Percentiles rank a stretch among this genome's conserved stretches.
Evolutionary conservation across 1,140 invertebrate genomes (phyloP).

Genomic region (Atta colombica): DNA sequence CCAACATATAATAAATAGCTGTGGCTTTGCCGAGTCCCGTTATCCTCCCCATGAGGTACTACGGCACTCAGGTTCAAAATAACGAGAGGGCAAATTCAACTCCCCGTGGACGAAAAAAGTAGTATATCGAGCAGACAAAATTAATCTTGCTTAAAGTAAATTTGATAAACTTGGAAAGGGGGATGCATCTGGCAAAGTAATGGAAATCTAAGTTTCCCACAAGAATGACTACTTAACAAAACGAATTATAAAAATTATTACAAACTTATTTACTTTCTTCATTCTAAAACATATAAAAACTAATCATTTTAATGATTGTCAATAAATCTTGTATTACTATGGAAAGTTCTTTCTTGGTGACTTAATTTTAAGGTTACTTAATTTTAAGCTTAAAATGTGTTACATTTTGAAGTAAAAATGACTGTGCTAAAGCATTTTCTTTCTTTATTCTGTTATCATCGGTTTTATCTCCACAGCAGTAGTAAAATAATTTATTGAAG

Average conservation of each 20-base stretch:
- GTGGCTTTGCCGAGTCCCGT: conserved; percentile 72
- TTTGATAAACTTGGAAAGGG: conserved; percentile 32
- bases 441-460: neutral
- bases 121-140: conserved; percentile 6
- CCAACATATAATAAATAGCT: conserved; percentile 79
- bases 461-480: neutral
- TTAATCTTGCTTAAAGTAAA: conserved; percentile 44
- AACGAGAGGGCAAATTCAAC: conserved; percentile 39
- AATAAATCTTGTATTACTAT: neutral
- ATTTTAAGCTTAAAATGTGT: neutral
- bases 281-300: neutral
- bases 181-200: neutral
- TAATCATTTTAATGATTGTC: neutral
- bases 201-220: conserved; percentile 7
- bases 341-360: neutral
- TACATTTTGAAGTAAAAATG: neutral
- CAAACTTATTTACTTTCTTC: neutral
- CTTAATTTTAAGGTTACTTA: neutral
- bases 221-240: conserved; percentile 13
- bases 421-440: neutral
- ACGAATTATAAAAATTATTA: conserved; percentile 1
- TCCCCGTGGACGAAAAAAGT: conserved; percentile 28
- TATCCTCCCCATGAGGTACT: conserved; percentile 64
- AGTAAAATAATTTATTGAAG: conserved; percentile 6
- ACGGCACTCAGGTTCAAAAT: conserved; percentile 42